These are phyloP conservation scores for Ammodytes marinus DNA, from an alignment of 2,113 vertebrate species.

Conservation along the genomic window DNA sequence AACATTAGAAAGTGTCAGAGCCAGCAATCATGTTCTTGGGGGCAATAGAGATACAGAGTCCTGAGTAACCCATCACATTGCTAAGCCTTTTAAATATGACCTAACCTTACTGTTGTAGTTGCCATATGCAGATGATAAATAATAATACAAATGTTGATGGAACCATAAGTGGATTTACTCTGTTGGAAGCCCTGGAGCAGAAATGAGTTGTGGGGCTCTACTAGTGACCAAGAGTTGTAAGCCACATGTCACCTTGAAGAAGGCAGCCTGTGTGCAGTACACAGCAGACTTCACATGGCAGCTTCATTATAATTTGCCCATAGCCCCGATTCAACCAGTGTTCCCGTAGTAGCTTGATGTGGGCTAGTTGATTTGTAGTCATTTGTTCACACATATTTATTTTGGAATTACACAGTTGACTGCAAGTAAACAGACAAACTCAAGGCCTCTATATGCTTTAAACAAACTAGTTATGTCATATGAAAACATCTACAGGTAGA, in stretches of 20 bases:
- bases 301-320: conserved; percentile 3
- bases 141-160: not conserved
- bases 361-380: not conserved
- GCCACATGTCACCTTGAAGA: conserved; percentile 30
- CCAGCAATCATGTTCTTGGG: not conserved
- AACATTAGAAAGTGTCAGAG: not conserved
- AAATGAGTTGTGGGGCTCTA: not conserved
- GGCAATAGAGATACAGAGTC: not conserved
- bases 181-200: not conserved
- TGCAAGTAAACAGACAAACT: not conserved
- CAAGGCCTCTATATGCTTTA: not conserved
- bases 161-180: not conserved
- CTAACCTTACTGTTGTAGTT: not conserved
- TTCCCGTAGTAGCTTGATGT: not conserved
- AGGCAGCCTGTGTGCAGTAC: not conserved
- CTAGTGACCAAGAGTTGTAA: not conserved
- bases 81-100: not conserved
- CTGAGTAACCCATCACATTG: not conserved
- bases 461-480: not conserved
- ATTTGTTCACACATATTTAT: not conserved
- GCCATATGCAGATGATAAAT: not conserved
- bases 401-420: not conserved
- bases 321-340: not conserved
- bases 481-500: not conserved
- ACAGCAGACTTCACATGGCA: not conserved